Evolutionary conservation across 1,140 invertebrate species (phyloP).

Genomic region (Nilaparvata lugens): DNA sequence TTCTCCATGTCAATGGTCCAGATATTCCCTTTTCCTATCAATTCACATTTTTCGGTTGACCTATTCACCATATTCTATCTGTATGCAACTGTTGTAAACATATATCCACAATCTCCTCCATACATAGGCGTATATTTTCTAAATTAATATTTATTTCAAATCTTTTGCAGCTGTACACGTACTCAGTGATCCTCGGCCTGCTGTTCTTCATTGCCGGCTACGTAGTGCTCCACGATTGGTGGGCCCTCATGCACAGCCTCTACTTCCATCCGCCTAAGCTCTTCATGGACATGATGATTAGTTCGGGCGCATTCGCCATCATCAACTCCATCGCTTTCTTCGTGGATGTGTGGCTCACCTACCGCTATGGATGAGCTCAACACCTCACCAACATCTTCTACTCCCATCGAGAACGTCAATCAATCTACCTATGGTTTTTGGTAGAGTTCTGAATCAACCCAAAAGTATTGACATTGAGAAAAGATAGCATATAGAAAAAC

Average conservation of each 20-base stretch:
- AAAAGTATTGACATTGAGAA: too few relatives aligned
- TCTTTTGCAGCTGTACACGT: constrained; percentile 43
- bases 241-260: constrained; percentile 38
- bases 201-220: constrained; percentile 52
- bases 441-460: too few relatives aligned
- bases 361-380: constrained; percentile 30
- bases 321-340: constrained; percentile 42
- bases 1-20: too few relatives aligned
- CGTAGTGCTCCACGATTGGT: constrained; percentile 50
- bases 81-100: background rate
- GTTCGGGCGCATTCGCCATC: constrained; percentile 44
- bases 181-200: constrained; percentile 47
- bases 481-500: too few relatives aligned
- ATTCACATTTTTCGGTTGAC: too few relatives aligned
- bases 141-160: constrained; percentile 3
- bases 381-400: too few relatives aligned
- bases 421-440: too few relatives aligned
- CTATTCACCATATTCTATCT: too few relatives aligned
- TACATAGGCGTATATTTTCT: background rate
- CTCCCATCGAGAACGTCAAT: too few relatives aligned
- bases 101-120: background rate
- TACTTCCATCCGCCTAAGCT: constrained; percentile 44
- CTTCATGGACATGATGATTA: constrained; percentile 48
- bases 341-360: constrained; percentile 42
- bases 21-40: too few relatives aligned